Evolutionary conservation across 2,888 invertebrate genomes (phyloP).

Genomic region (Lasioglossum vierecki): DNA sequence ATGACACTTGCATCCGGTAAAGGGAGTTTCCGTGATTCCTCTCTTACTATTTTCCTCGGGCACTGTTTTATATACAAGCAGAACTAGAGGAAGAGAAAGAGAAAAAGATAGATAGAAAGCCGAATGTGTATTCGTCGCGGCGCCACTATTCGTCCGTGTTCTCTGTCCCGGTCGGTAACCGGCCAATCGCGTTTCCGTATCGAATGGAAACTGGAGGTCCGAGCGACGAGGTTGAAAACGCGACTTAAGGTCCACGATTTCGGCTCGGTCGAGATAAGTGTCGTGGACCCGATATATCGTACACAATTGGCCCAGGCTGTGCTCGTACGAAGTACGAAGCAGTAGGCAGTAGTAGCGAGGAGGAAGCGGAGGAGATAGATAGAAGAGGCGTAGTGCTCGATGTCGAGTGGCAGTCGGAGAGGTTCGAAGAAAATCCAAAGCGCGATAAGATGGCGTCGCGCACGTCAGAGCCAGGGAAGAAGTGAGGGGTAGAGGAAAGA

Average conservation of each 20-base stretch:
- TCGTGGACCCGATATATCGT: slow-evolving; percentile 28
- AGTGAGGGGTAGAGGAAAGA: slow-evolving; percentile 61
- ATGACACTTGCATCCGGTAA: slow-evolving; percentile 70
- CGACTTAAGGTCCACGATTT: slow-evolving; percentile 43
- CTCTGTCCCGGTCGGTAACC: neutral
- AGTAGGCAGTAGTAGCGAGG: slow-evolving; percentile 19
- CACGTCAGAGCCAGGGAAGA: slow-evolving; percentile 71
- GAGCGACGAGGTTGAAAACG: slow-evolving; percentile 36
- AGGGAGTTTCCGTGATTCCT: slow-evolving; percentile 65
- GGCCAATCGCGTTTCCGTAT: slow-evolving; percentile 13
- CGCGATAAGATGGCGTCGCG: slow-evolving; percentile 77
- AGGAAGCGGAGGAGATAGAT: slow-evolving; percentile 17
- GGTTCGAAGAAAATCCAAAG: slow-evolving; percentile 65
- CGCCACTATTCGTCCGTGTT: slow-evolving; percentile 31
- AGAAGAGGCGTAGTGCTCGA: slow-evolving; percentile 49
- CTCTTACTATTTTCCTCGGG: slow-evolving; percentile 58
- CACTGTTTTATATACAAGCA: slow-evolving; percentile 12
- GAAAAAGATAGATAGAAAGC: neutral
- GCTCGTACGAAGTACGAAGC: slow-evolving; percentile 31
- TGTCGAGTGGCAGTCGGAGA: slow-evolving; percentile 52
- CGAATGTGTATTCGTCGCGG: neutral
- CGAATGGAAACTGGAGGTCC: neutral
- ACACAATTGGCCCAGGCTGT: slow-evolving; percentile 29
- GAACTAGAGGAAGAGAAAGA: slow-evolving; percentile 32
- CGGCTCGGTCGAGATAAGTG: slow-evolving; percentile 30